These are phyloP conservation scores for Empis livida DNA, from an alignment of 2,888 invertebrate genomes.

Conservation along the genomic window DNA sequence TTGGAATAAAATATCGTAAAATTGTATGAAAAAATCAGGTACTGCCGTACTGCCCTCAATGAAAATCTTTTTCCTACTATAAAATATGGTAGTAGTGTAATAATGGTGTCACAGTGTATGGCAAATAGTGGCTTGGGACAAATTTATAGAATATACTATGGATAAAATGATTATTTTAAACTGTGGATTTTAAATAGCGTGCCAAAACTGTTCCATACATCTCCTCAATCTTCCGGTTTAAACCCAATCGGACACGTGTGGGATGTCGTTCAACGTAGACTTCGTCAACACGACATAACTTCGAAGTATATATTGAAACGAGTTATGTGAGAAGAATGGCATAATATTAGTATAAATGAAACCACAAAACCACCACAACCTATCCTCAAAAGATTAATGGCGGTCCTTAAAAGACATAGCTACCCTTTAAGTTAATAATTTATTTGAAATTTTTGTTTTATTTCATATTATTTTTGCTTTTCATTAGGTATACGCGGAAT, in stretches of 20 bases:
- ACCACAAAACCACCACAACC: no score
- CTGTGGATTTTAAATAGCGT: conserved; percentile 10
- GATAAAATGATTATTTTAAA: conserved; percentile 7
- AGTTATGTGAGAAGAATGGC: no score
- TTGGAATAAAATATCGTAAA: conserved; percentile 6
- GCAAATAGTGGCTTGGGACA: conserved; percentile 2
- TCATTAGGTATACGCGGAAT: no score
- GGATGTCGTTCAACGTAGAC: conserved; percentile 14
- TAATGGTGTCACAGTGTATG: conserved; percentile 6
- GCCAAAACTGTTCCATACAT: conserved; percentile 8
- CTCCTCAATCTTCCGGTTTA: conserved; percentile 12
- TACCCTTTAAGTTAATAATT: no score
- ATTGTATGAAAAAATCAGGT: conserved; percentile 4
- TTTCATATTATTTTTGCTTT: no score
- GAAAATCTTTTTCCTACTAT: conserved; percentile 9
- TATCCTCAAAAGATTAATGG: no score
- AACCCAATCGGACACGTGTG: conserved; percentile 13
- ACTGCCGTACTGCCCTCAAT: conserved; percentile 6
- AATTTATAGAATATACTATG: conserved; percentile 11
- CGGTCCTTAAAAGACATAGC: no score
- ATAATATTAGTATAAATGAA: no score
- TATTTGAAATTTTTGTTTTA: no score
- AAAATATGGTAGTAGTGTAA: conserved; percentile 2
- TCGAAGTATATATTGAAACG: no score
- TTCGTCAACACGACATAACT: conserved; percentile 5